Conservation (phyloP, 2,888 invertebrate genomes). For the Dilophus febrilis region DNA sequence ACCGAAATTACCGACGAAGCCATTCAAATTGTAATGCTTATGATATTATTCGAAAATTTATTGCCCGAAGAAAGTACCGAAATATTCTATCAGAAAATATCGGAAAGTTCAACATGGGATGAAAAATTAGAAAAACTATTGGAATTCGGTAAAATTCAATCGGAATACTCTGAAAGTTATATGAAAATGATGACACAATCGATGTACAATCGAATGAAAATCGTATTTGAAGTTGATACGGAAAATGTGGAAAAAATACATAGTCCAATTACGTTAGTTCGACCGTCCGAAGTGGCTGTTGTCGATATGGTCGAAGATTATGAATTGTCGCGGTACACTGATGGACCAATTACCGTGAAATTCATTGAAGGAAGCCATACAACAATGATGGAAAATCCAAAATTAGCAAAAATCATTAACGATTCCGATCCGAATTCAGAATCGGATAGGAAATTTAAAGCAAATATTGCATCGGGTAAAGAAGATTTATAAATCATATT, state of each 20-base stretch:
- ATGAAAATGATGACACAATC: slow-evolving; percentile 26
- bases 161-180: slow-evolving; percentile 27
- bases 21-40: slow-evolving; percentile 21
- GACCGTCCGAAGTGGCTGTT: slow-evolving; percentile 42
- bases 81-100: slow-evolving; percentile 27
- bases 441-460: slow-evolving; percentile 3
- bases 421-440: slow-evolving; percentile 21
- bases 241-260: slow-evolving; percentile 34
- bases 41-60: slow-evolving; percentile 19
- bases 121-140: slow-evolving; percentile 37
- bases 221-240: slow-evolving; percentile 29
- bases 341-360: slow-evolving; percentile 38
- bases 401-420: slow-evolving; percentile 45
- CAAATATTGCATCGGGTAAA: slow-evolving; percentile 3
- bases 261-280: slow-evolving; percentile 41
- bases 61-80: slow-evolving; percentile 24
- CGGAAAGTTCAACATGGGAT: slow-evolving; percentile 35
- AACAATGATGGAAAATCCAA: slow-evolving; percentile 47
- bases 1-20: slow-evolving; percentile 19
- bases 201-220: slow-evolving; percentile 37
- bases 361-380: slow-evolving; percentile 56
- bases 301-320: slow-evolving; percentile 44
- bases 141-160: slow-evolving; percentile 28
- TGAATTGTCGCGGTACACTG: slow-evolving; percentile 40
- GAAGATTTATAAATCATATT: too few species aligned